A percentile compares a stretch with the other conserved stretches of the same genome.
Conservation (phyloP, 2,888 invertebrate genomes). For the Taphrorychus bicolor region DNA sequence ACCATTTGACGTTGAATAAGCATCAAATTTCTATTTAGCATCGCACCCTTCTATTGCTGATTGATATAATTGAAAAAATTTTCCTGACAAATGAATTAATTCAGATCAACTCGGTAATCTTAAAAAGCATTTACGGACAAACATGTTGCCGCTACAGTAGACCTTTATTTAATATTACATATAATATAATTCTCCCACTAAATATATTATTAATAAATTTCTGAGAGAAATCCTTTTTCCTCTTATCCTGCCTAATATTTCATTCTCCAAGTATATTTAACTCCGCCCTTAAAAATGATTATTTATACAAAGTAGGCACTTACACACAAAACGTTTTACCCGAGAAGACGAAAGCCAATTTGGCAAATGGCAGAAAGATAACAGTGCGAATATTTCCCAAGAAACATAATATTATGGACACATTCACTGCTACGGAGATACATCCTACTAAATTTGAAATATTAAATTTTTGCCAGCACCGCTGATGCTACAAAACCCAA, state of each 20-base stretch:
- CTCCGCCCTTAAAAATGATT: not conserved
- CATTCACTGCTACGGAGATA: not conserved
- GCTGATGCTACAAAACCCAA: too few species aligned
- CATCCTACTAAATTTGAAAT: not conserved
- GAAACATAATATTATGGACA: not conserved
- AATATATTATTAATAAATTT: too few species aligned
- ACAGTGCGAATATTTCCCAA: not conserved
- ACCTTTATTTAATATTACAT: not conserved
- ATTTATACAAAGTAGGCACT: constrained; percentile 9
- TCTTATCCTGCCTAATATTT: constrained; percentile 2
- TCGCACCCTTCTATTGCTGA: too few species aligned
- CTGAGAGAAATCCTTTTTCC: not conserved
- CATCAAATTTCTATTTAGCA: too few species aligned
- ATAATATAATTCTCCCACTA: too few species aligned
- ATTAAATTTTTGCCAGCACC: too few species aligned
- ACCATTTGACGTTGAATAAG: too few species aligned
- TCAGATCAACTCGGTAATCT: too few species aligned
- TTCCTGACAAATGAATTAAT: too few species aligned
- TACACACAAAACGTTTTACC: not conserved
- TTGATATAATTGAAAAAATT: too few species aligned
- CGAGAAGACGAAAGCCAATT: constrained; percentile 12
- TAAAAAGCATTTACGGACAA: too few species aligned
- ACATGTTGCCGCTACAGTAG: not conserved
- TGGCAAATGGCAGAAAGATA: constrained; percentile 12
- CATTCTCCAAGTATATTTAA: constrained; percentile 1